A percentile compares a stretch with the other conserved stretches of the same genome.
phyloP scores from a whole-genome alignment of 2,113 vertebrate species.

The Herpetotheres cachinnans region DNA sequence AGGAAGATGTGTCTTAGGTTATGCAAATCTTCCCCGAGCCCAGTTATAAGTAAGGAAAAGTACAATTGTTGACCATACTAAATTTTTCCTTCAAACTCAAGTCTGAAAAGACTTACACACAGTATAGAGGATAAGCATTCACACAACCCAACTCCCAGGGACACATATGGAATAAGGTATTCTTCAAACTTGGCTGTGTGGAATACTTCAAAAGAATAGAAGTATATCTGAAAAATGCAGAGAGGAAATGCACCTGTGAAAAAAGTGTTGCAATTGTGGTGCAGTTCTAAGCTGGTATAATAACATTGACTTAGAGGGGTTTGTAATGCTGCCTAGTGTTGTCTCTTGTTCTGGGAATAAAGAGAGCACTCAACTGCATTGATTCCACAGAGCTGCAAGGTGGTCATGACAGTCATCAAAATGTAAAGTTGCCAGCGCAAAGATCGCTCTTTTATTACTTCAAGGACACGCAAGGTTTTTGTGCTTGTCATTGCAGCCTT shows the following conservation, averaged over 20 bases:
- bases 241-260: not conserved
- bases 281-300: not conserved
- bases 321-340: not conserved
- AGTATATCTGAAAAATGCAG: slow-evolving; percentile 79
- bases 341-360: not conserved
- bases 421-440: slow-evolving; percentile 83
- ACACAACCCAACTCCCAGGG: slow-evolving; percentile 81
- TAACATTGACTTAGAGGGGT: not conserved
- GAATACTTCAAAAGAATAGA: slow-evolving; percentile 87
- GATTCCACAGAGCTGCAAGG: slow-evolving; percentile 84
- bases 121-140: slow-evolving; percentile 73
- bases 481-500: slow-evolving; percentile 55
- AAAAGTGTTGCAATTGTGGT: not conserved
- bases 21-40: not conserved
- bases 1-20: not conserved
- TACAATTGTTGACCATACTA: not conserved
- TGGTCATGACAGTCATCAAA: slow-evolving; percentile 59
- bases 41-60: not conserved
- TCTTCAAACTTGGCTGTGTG: slow-evolving; percentile 76
- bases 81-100: not conserved
- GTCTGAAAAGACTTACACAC: slow-evolving; percentile 53
- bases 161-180: slow-evolving; percentile 72
- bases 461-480: slow-evolving; percentile 64
- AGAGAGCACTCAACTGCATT: slow-evolving; percentile 77
- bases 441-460: slow-evolving; percentile 71